Conservation (phyloP, 1,140 invertebrate species). For the Parasteatoda tepidariorum region DNA sequence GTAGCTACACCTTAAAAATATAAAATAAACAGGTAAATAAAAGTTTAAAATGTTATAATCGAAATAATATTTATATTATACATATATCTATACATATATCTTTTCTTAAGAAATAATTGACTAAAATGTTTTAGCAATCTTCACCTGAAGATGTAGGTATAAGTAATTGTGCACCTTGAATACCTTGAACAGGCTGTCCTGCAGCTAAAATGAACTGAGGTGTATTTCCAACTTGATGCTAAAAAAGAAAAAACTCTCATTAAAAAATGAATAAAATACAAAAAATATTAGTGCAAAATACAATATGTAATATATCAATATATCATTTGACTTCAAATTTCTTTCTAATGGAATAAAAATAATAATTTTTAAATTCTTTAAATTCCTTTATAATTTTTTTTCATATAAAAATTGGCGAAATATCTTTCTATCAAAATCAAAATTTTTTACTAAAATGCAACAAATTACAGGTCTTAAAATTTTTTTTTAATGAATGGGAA, state of each 20-base stretch:
- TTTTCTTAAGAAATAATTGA: background rate
- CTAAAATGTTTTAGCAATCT: background rate
- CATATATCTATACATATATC: background rate
- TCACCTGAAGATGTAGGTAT: conserved; percentile 95
- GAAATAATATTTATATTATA: conserved; percentile 25
- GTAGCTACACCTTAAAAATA: conserved; percentile 83
- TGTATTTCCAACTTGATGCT: conserved; percentile 74
- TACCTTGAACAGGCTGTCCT: conserved; percentile 89
- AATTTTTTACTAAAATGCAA: no score
- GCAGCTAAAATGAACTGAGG: conserved; percentile 91
- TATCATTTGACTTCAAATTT: no score
- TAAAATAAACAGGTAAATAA: background rate
- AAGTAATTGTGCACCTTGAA: conserved; percentile 90
- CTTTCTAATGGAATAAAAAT: no score
- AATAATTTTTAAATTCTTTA: no score
- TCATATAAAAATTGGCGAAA: no score
- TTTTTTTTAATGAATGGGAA: no score
- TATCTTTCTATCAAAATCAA: no score
- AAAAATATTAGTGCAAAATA: background rate
- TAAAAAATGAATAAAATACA: background rate
- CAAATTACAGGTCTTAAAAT: no score
- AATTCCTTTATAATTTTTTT: no score
- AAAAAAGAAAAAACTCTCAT: background rate
- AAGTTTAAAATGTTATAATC: conserved; percentile 31
- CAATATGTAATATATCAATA: no score